Evolutionary conservation across 1,140 invertebrate genomes (phyloP).

Genomic region (Lamellibrachia luymesi): DNA sequence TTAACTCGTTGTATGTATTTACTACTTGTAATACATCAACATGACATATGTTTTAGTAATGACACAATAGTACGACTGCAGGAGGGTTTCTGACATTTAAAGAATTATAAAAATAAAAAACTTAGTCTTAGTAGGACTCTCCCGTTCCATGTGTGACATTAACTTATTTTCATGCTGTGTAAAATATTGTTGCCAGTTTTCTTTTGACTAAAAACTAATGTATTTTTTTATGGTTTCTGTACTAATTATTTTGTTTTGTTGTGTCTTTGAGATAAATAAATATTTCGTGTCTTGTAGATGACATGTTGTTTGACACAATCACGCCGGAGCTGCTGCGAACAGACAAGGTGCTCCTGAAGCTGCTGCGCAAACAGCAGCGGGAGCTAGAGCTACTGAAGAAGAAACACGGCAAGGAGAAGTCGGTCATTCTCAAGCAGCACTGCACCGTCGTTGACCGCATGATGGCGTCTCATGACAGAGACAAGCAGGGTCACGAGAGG

Average conservation of each 20-base stretch:
- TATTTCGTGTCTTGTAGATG: not conserved
- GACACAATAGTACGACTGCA: too few relatives aligned
- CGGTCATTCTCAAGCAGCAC: slow-evolving; percentile 88
- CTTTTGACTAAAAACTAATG: too few relatives aligned
- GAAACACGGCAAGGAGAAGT: slow-evolving; percentile 89
- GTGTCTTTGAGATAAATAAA: not conserved
- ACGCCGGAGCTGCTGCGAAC: slow-evolving; percentile 84
- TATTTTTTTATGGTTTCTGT: not conserved
- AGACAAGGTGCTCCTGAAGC: slow-evolving; percentile 92
- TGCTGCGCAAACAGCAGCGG: slow-evolving; percentile 94
- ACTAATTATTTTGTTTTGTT: not conserved
- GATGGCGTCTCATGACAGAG: slow-evolving; percentile 60
- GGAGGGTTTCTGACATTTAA: too few relatives aligned
- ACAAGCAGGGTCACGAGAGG: slow-evolving; percentile 49
- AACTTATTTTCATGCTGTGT: too few relatives aligned
- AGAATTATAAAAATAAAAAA: too few relatives aligned
- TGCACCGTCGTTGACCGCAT: slow-evolving; percentile 93
- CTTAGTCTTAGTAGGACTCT: too few relatives aligned
- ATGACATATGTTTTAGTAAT: too few relatives aligned
- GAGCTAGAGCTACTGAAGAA: slow-evolving; percentile 90
- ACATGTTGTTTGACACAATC: slow-evolving; percentile 67
- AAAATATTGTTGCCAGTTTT: too few relatives aligned
- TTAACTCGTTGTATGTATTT: too few relatives aligned
- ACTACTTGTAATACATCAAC: too few relatives aligned
- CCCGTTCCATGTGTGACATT: too few relatives aligned